A percentile compares a stretch with the other conserved stretches of the same genome.
Evolutionary conservation across 2,797 vertebrate species (phyloP).

Genomic region (Glossophaga mutica): DNA sequence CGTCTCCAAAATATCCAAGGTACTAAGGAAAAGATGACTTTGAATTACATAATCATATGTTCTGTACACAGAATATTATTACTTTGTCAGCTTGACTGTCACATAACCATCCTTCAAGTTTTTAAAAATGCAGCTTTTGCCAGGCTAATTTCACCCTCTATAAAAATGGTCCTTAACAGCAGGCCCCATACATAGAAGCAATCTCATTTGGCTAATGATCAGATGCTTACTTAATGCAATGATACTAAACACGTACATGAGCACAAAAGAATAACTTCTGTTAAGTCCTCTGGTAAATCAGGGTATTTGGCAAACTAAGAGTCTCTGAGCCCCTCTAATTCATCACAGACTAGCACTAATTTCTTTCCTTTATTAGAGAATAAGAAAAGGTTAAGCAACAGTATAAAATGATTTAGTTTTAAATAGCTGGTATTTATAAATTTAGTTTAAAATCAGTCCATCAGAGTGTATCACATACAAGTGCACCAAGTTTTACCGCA

Average conservation of each 20-base stretch:
- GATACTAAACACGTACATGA: neutral
- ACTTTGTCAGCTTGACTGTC: slow-evolving; percentile 8
- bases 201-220: neutral
- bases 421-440: neutral
- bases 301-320: neutral
- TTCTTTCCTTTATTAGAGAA: neutral
- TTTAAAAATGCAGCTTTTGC: slow-evolving; percentile 11
- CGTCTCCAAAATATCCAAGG: slow-evolving; percentile 98
- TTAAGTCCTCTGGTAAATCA: neutral
- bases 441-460: neutral
- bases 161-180: neutral
- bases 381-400: neutral
- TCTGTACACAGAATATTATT: slow-evolving; percentile 3
- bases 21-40: slow-evolving; percentile 84
- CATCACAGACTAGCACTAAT: neutral
- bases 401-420: neutral
- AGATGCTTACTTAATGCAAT: neutral
- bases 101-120: neutral
- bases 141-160: neutral
- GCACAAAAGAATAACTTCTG: neutral
- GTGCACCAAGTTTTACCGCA: neutral
- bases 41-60: slow-evolving; percentile 43
- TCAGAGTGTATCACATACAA: neutral
- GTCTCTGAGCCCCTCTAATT: neutral
- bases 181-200: neutral